Evolutionary conservation across 2,797 vertebrate species (phyloP), one percentile per base, ranked within the genome.

Genomic region (Gymnoscopelus microlampas): DNA sequence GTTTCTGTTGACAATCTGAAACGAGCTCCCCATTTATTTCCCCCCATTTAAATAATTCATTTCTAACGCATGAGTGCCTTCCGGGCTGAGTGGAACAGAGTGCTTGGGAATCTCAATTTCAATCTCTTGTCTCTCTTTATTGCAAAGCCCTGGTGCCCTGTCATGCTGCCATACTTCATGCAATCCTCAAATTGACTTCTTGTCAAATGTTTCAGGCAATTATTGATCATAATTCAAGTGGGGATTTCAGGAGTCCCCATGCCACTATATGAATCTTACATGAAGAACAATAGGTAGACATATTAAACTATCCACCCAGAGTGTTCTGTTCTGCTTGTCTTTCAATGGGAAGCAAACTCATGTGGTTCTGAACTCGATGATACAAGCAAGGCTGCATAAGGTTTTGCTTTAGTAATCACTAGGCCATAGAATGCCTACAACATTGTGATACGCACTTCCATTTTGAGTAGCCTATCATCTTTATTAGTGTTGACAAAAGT

Each of bases 121-220:
- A 81, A 80, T 90, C 78, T 69, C 80, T 74, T 81, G 76, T 86
- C 82, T 83, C 80, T 85, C 79, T 85, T 89, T 81, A 85, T 88
- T 88, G 80, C 83, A 70, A 82, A 90, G 81, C 69, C 56, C 81
- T 70, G 88, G 81, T 80, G 82, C 88, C 77, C 80, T 84, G 86
- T 87, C 80, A 79, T 44, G 32, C 61, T 68, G 80, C 78, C 87
- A 83, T 91, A 87, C 86, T 85, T 89, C 84, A 88, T 85, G 78
- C 83, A 85, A 85, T 85, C 85, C 75, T 85, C 66, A 89, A 89
- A 90, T 90, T 89, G 87, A 89, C 81, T 90, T 85, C 83, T 84
- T 86, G 84, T 92, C 90, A 91, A 92, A 89, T 82, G 79, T 85
- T 77, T 81, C 78, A 76, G 2, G 66, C 84, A 89, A 89, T 91